Conservation (phyloP, 2,888 invertebrate genomes). For the Apoda limacodes region DNA sequence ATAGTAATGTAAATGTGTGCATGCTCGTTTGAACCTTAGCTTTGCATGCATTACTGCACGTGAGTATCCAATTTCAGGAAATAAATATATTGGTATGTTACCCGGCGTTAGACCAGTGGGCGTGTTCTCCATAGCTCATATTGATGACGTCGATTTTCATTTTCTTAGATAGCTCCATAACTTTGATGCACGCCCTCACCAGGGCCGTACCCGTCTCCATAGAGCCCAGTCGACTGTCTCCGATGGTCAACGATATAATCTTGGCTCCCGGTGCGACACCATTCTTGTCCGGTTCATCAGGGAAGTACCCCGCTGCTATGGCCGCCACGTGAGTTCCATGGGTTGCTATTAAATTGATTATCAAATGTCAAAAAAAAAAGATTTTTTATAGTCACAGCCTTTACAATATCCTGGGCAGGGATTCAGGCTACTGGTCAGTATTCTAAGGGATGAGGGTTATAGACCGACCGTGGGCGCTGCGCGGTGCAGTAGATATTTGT, state of each 20-base stretch:
- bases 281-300: constrained; percentile 86
- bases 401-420: no score
- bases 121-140: constrained; percentile 98
- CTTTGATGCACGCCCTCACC: constrained; percentile 89
- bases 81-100: constrained; percentile 49
- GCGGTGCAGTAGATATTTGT: no score
- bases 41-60: not conserved
- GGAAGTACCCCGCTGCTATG: constrained; percentile 93
- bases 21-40: no score
- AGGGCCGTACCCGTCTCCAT: constrained; percentile 98
- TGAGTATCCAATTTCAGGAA: not conserved
- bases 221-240: constrained; percentile 89
- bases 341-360: constrained; percentile 73
- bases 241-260: constrained; percentile 91
- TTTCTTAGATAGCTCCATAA: constrained; percentile 77
- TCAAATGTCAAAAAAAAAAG: not conserved
- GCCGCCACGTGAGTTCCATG: constrained; percentile 99
- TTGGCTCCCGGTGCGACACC: constrained; percentile 98
- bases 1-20: no score
- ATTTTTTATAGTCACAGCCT: no score
- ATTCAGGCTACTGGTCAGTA: no score
- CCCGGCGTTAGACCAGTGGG: constrained; percentile 93
- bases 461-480: no score
- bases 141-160: constrained; percentile 89
- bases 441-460: no score